These are phyloP conservation scores for Platysternon megacephalum DNA, from an alignment of 2,113 vertebrate species.

Conservation along the genomic window DNA sequence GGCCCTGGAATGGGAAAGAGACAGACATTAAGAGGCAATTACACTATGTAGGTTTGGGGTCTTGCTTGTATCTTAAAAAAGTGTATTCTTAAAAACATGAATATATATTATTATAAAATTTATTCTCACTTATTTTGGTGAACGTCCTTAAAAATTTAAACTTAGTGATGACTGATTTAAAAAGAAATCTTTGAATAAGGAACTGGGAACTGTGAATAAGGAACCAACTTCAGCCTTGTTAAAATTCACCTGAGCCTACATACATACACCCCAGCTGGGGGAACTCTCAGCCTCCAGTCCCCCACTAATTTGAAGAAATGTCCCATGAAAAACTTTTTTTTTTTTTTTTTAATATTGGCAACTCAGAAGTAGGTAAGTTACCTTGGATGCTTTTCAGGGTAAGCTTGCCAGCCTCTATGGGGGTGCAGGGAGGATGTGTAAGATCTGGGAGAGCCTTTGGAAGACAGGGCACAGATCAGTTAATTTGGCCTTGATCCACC, in stretches of 20 bases:
- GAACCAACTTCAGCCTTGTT: neutral
- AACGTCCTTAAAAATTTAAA: neutral
- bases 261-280: neutral
- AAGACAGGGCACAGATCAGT: too few relatives aligned
- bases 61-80: neutral
- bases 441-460: too few relatives aligned
- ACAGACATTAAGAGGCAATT: neutral
- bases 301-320: neutral
- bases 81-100: neutral
- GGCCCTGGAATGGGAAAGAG: neutral
- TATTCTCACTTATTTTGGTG: neutral
- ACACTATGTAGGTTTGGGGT: neutral
- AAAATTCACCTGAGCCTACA: neutral
- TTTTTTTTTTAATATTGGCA: neutral
- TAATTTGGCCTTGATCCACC: too few relatives aligned
- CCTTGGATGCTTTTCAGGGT: neutral
- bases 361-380: neutral
- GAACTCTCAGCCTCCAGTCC: neutral
- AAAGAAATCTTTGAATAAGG: neutral
- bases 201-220: neutral
- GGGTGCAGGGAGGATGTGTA: too few relatives aligned
- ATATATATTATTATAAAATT: neutral
- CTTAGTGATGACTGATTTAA: neutral
- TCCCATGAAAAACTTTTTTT: neutral
- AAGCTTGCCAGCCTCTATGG: neutral